Evolutionary conservation across 1,140 invertebrate species (phyloP).

Genomic region (Arctopsyche grandis): DNA sequence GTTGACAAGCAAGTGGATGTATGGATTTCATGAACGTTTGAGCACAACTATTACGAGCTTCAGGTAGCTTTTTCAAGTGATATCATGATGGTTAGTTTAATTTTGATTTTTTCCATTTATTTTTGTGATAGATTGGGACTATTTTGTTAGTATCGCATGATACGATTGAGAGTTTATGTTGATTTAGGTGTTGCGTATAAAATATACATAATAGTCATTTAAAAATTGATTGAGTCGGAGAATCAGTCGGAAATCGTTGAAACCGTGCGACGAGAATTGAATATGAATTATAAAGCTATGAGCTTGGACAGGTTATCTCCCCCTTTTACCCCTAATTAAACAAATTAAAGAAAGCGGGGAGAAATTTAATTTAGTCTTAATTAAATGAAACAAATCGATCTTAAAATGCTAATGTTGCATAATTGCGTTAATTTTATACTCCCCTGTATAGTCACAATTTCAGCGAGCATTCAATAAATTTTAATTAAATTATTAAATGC

Average conservation of each 20-base stretch:
- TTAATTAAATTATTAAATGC: conserved; percentile 22
- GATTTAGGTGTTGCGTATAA: background rate
- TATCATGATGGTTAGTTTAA: conserved; percentile 8
- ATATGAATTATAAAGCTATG: conserved; percentile 23
- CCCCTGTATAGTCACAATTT: conserved; percentile 34
- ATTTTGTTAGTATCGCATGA: background rate
- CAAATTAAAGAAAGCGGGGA: background rate
- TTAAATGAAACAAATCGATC: conserved; percentile 5
- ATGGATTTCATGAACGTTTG: conserved; percentile 48
- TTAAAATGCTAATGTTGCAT: conserved; percentile 35
- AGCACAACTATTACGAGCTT: conserved; percentile 54
- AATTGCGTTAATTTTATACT: conserved; percentile 7
- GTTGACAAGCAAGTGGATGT: conserved; percentile 43
- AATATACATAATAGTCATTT: background rate
- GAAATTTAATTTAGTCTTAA: conserved; percentile 3
- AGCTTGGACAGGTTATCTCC: conserved; percentile 36
- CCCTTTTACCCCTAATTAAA: too few species aligned
- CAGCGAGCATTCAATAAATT: background rate
- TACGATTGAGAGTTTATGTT: background rate
- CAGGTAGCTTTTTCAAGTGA: conserved; percentile 52
- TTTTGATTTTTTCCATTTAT: background rate
- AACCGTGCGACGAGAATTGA: background rate
- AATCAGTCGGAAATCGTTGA: background rate
- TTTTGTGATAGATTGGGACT: background rate
- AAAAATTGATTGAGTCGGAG: background rate